Base-by-base conservation (phyloP, 2,113 vertebrate species). In the Ovis canadensis region DNA sequence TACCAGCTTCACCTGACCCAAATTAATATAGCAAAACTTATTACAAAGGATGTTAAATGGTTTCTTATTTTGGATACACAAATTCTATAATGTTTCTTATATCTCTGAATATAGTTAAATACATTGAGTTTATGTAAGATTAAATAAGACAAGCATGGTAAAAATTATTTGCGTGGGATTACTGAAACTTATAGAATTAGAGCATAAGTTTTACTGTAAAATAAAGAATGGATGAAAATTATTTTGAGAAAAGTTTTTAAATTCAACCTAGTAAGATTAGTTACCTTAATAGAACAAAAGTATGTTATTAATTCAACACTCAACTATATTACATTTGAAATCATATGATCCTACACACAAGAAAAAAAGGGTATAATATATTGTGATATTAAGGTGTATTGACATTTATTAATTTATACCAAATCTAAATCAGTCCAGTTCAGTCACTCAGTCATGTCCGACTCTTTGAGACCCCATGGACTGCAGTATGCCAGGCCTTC, bases 401-500 rank as follows among this genome's bases (percentile, higher is more conserved):
- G 87, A 48, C 6, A 78, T 62, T 60, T 81, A 8, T 74, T 95
- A 11, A 88, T 85, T 0, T 33, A 45, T 40, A 27, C 27, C 31
- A 88, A 82, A 83, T 83, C 3, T 83, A 55, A 83, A 83, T 71
- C 67, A 71, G 19, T 40, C 40, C 67, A 23, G 9, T 40, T 71
- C n/a, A 71, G 5, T 40, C 8, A 0, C 64, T 67, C 64, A n/a
- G 64, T n/a, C 3, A 0, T 71, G n/a, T 21, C 67, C 0, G 4
- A 36, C n/a, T 71, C n/a, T 71, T 71, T 71, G 17, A 11, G 17
- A 71, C n/a, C 17, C n/a, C n/a, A 36, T 21, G 64, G 9, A 36
- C 64, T 21, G 17, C n/a, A 71, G 64, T 2, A 71, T 11, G 17
- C 17, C n/a, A 71, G 64, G 17, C 17, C 9, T 71, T 19, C n/a